Conservation (phyloP, 2,797 vertebrate genomes). For the Margarornis squamiger region DNA sequence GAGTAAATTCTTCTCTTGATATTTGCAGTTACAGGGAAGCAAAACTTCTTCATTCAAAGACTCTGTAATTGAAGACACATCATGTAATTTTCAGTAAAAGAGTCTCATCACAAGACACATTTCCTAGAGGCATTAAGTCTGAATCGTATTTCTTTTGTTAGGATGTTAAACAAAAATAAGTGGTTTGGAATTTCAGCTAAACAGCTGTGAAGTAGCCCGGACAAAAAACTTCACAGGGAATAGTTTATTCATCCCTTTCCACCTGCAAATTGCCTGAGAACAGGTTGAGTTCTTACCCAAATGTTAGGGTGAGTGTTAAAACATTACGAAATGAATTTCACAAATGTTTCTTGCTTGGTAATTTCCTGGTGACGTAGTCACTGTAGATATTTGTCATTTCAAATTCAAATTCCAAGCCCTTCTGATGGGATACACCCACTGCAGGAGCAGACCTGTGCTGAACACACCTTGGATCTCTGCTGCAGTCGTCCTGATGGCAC, state of each 20-base stretch:
- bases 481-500: background rate
- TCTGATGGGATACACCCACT: background rate
- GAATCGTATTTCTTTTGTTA: background rate
- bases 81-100: background rate
- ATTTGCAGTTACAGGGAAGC: background rate
- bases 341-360: background rate
- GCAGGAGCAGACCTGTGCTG: background rate
- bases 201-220: background rate
- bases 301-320: background rate
- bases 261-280: conserved; percentile 4
- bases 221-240: background rate
- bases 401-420: background rate
- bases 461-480: background rate
- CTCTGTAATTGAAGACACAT: background rate
- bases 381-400: background rate
- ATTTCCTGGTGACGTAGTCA: conserved; percentile 16
- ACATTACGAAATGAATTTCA: background rate
- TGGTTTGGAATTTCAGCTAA: background rate
- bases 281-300: background rate
- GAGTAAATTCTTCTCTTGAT: background rate
- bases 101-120: background rate
- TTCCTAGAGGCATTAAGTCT: background rate
- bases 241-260: conserved; percentile 7
- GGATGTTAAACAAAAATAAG: background rate
- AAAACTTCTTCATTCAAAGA: background rate